Conservation (phyloP, 2,888 invertebrate species). For the Neocrepidodera transversa region DNA sequence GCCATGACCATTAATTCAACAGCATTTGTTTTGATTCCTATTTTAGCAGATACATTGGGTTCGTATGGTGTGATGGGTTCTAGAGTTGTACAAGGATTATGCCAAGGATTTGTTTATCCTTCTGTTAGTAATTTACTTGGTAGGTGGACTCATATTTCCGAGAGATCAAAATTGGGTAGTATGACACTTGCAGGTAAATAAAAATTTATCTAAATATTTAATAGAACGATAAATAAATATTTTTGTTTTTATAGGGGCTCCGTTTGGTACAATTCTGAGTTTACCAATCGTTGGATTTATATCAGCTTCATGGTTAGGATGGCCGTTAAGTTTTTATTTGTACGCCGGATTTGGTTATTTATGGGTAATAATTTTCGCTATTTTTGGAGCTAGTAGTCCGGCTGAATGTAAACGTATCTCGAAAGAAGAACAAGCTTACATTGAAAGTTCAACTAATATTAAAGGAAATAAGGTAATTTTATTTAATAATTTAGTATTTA, state of each 20-base stretch:
- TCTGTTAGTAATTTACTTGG: slow-evolving; percentile 74
- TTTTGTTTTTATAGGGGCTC: slow-evolving; percentile 64
- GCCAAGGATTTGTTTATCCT: slow-evolving; percentile 76
- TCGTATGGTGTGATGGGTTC: slow-evolving; percentile 68
- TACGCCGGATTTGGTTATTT: slow-evolving; percentile 68
- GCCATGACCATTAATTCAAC: slow-evolving; percentile 68
- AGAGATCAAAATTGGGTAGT: slow-evolving; percentile 23
- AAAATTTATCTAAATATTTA: no score
- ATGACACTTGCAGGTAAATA: slow-evolving; percentile 28
- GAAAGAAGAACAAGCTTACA: slow-evolving; percentile 63
- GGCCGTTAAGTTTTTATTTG: slow-evolving; percentile 78
- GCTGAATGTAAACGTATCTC: slow-evolving; percentile 66
- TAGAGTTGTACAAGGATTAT: slow-evolving; percentile 73
- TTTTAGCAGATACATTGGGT: slow-evolving; percentile 24
- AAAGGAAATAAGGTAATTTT: slow-evolving; percentile 17
- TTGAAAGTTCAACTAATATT: slow-evolving; percentile 45
- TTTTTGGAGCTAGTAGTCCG: slow-evolving; percentile 72
- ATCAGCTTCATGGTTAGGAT: slow-evolving; percentile 70
- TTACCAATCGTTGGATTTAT: slow-evolving; percentile 74
- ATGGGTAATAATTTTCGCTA: slow-evolving; percentile 67
- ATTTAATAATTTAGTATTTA: not conserved
- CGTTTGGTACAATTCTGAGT: slow-evolving; percentile 78
- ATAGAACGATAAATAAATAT: not conserved
- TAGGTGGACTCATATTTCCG: slow-evolving; percentile 65
- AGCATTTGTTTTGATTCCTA: slow-evolving; percentile 68